These are phyloP conservation scores for Orchestia grillus DNA, from an alignment of 1,140 invertebrate species.

Conservation along the genomic window DNA sequence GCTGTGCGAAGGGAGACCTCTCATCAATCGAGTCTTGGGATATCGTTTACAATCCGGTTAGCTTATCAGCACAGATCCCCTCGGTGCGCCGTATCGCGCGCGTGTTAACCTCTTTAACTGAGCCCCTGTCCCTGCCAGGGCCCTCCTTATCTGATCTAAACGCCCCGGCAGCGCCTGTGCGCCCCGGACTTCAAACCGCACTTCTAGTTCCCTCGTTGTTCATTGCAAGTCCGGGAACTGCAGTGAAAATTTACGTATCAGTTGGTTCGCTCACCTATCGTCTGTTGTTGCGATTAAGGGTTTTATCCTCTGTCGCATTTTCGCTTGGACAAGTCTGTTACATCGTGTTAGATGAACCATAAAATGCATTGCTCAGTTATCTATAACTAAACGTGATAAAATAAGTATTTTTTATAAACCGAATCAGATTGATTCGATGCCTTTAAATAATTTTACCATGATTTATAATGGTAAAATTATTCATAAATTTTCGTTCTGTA, in stretches of 20 bases:
- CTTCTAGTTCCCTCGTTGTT: not conserved
- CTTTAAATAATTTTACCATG: too few species aligned
- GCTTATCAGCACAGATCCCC: constrained; percentile 44
- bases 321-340: not conserved
- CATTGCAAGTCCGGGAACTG: not conserved
- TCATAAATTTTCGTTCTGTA: too few species aligned
- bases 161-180: not conserved
- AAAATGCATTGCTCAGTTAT: not conserved
- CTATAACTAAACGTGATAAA: too few species aligned
- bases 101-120: constrained; percentile 44
- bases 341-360: not conserved
- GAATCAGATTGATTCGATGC: too few species aligned
- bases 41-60: constrained; percentile 56
- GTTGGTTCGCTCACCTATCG: not conserved
- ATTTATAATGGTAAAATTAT: too few species aligned
- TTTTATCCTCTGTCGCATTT: not conserved
- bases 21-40: constrained; percentile 53
- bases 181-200: constrained; percentile 42
- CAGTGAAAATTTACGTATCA: not conserved
- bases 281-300: not conserved
- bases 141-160: not conserved
- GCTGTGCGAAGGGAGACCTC: constrained; percentile 2
- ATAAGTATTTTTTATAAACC: too few species aligned
- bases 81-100: not conserved
- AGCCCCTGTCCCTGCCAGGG: not conserved